phyloP scores from a whole-genome alignment of 2,888 invertebrate species.

The Quadroppia sp. region DNA sequence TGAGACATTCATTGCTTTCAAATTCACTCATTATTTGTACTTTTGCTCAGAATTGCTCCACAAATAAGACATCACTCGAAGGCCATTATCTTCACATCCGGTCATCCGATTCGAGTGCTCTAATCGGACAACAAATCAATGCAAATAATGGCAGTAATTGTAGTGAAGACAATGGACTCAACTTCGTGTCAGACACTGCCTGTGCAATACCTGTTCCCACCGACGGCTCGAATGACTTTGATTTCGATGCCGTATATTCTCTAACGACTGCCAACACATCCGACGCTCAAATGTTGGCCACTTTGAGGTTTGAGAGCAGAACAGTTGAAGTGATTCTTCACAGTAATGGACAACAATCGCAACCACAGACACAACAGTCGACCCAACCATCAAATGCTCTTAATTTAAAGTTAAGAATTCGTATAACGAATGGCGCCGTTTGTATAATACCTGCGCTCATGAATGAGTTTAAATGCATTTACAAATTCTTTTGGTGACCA shows the following conservation, averaged over 20 bases:
- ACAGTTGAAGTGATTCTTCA: conserved; percentile 35
- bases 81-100: conserved; percentile 41
- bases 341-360: conserved; percentile 7
- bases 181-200: background rate
- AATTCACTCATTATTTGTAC: background rate
- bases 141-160: background rate
- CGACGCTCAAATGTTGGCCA: conserved; percentile 35
- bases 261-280: background rate
- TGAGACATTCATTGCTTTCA: background rate
- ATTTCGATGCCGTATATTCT: conserved; percentile 37
- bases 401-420: conserved; percentile 30
- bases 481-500: conserved; percentile 41
- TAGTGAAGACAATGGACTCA: conserved; percentile 12
- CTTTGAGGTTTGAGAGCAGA: conserved; percentile 32
- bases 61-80: conserved; percentile 32
- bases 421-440: conserved; percentile 41
- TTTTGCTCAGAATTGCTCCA: conserved; percentile 34
- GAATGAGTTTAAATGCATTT: conserved; percentile 41
- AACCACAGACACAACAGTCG: background rate
- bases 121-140: conserved; percentile 15
- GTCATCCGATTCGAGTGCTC: conserved; percentile 32
- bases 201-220: conserved; percentile 14
- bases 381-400: background rate
- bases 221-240: background rate
- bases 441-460: conserved; percentile 41